A percentile compares a stretch with the other conserved stretches of the same genome.
Evolutionary conservation across 2,797 vertebrate species (phyloP).

Genomic region (Anolis apletophallus): DNA sequence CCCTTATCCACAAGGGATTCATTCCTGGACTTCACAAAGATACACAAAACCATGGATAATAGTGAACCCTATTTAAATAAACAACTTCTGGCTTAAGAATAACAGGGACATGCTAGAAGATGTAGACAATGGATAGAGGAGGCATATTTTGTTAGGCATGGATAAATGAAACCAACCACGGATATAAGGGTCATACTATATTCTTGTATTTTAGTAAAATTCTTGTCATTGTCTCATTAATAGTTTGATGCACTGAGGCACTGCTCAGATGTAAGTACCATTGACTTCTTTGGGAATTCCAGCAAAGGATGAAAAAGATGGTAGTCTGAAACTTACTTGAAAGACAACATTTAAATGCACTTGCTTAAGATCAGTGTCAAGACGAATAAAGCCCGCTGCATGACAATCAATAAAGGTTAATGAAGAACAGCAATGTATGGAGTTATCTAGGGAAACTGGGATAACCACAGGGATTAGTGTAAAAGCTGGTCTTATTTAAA

Average conservation of each 20-base stretch:
- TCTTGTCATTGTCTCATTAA: background rate
- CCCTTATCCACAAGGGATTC: too few relatives aligned
- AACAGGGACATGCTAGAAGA: too few relatives aligned
- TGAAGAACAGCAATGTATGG: conserved; percentile 14
- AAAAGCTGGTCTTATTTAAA: conserved; percentile 6
- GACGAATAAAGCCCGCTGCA: background rate
- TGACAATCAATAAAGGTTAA: conserved; percentile 20
- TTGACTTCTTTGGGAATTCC: background rate
- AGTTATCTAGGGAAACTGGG: conserved; percentile 1
- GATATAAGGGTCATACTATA: too few relatives aligned
- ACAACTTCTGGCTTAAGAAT: too few relatives aligned
- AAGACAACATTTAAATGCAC: conserved; percentile 22
- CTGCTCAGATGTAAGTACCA: background rate
- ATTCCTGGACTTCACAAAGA: too few relatives aligned
- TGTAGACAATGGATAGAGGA: too few relatives aligned
- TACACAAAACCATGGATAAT: too few relatives aligned
- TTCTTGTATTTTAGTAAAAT: background rate
- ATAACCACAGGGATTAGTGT: background rate
- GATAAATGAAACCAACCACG: too few relatives aligned
- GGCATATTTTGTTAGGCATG: too few relatives aligned
- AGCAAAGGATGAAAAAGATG: background rate
- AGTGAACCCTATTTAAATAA: too few relatives aligned
- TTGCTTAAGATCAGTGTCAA: conserved; percentile 20
- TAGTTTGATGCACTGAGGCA: background rate
- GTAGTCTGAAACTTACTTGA: background rate